Conservation (phyloP, 2,797 vertebrate genomes). For the Merluccius polli region DNA sequence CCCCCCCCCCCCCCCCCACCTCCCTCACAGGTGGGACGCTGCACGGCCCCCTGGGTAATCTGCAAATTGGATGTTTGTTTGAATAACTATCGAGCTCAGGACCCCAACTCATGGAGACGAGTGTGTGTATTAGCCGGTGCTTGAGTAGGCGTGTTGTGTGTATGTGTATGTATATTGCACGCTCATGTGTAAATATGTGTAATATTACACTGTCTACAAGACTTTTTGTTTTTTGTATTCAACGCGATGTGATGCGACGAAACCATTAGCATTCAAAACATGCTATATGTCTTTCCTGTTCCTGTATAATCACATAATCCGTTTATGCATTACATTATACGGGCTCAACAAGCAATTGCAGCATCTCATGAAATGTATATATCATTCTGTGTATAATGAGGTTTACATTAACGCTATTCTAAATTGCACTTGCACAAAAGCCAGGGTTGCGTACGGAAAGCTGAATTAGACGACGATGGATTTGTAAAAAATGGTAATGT, state of each 20-base stretch:
- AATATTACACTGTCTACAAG: neutral
- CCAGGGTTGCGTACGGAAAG: too few relatives aligned
- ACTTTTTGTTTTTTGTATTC: neutral
- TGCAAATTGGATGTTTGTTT: conserved; percentile 74
- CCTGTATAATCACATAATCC: neutral
- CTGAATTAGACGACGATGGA: neutral
- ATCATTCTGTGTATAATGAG: neutral
- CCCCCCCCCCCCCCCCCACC: conserved; percentile 4
- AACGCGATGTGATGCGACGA: neutral
- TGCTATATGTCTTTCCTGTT: neutral
- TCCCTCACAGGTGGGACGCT: conserved; percentile 56
- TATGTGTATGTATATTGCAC: conserved; percentile 8
- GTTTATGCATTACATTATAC: neutral
- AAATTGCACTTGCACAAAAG: neutral
- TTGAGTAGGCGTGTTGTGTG: neutral
- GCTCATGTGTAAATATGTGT: conserved; percentile 1
- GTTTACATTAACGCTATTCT: neutral
- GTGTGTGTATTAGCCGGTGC: neutral
- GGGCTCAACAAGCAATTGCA: neutral
- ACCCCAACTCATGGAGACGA: conserved; percentile 12
- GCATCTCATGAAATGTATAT: neutral
- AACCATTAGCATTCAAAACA: neutral
- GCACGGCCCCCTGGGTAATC: conserved; percentile 67
- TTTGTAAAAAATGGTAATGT: neutral
- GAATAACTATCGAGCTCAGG: conserved; percentile 54